Base-by-base conservation (phyloP, 2,113 vertebrate species). In the Prinia subflava region DNA sequence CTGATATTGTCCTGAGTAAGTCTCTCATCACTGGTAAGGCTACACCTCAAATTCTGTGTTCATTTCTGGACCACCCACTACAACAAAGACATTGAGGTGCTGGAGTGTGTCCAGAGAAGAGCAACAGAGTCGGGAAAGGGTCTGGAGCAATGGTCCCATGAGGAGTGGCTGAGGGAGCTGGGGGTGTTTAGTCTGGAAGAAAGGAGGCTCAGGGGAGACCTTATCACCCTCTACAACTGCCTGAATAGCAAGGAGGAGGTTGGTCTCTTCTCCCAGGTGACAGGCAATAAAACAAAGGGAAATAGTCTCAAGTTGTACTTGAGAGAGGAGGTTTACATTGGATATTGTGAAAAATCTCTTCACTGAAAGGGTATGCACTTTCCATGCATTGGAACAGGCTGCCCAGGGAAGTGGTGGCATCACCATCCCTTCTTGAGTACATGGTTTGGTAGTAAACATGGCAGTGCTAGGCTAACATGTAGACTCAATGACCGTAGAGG, bases 41-140 rank as follows among this genome's bases (percentile, higher is more conserved):
- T 15, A 4, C 25, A 49, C 6, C 7, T 62, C 10, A 5, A 49
- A 28, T 37, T 25, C 30, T 3, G 0, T 37, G 15, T 14, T 55
- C 15, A 16, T 3, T 56, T 56, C 64, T 42, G 25, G 15, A 24
- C 4, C 10, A 14, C 25, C 20, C 42, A 42, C 42, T 63, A 23
- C 64, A 56, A 35, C 6, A 77, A 35, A 35, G n/a, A 37, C 22
- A 17, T 20, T 44, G 64, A 83, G 15, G 13, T 7, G 41, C 71
- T 69, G 56, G 35, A 47, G 18, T 1, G 0, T 5, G 18, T 33
- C 15, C 55, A 77, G 49, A 55, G 35, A 62, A 69, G 17, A 4
- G 22, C 41, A 56, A 28, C 0, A 2, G 10, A 56, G 11, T 8
- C 63, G 31, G 17, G 6, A 31, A 83, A 63, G 31, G 5, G 7